These are phyloP conservation scores for Chrysomallon squamiferum DNA, from an alignment of 1,140 invertebrate genomes.

Conservation along the genomic window DNA sequence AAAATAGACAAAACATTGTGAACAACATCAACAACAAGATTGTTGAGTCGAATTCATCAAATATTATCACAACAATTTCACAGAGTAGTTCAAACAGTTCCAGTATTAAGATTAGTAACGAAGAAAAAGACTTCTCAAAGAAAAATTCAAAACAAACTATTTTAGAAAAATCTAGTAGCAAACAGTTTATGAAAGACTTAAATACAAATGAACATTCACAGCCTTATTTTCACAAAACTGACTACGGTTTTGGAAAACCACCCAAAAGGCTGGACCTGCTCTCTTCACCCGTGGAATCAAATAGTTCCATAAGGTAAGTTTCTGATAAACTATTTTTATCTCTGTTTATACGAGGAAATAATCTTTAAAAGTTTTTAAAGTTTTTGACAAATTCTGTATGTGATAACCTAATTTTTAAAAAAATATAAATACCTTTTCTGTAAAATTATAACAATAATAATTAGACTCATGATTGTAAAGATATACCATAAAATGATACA, in stretches of 20 bases:
- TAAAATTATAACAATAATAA: no score
- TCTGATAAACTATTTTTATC: background rate
- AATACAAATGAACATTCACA: constrained; percentile 31
- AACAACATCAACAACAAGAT: constrained; percentile 54
- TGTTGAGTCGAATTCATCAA: background rate
- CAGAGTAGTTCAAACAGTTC: constrained; percentile 8
- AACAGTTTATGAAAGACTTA: constrained; percentile 40
- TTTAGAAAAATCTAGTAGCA: constrained; percentile 35
- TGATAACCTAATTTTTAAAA: no score
- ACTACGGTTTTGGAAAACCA: constrained; percentile 34
- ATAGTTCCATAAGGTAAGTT: constrained; percentile 7
- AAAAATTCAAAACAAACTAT: constrained; percentile 34
- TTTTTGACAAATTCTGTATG: no score
- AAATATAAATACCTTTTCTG: no score
- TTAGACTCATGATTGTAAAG: no score
- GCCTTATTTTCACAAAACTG: constrained; percentile 14
- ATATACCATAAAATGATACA: no score
- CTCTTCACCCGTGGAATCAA: constrained; percentile 23
- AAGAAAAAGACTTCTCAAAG: constrained; percentile 33
- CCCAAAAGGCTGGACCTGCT: constrained; percentile 33
- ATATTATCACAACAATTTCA: constrained; percentile 7
- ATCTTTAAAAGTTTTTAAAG: no score
- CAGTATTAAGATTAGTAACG: constrained; percentile 17
- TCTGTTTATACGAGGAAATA: no score
- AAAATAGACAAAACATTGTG: constrained; percentile 47